A percentile compares a stretch with the other conserved stretches of the same genome.
Conservation (phyloP, 1,140 invertebrate species). For the Aphelinus certus region DNA sequence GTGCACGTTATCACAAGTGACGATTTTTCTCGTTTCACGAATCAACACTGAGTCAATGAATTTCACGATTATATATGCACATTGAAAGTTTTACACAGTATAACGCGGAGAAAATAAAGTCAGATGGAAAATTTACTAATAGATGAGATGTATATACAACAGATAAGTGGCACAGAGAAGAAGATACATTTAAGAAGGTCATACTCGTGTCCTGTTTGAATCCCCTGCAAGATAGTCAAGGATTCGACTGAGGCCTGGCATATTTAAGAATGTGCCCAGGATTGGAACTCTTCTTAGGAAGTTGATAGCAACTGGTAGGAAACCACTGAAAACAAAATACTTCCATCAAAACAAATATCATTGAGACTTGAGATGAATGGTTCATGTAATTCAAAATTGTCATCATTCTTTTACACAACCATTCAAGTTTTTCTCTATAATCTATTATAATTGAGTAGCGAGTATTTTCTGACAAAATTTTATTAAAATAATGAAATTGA, state of each 20-base stretch:
- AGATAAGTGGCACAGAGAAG: constrained; percentile 37
- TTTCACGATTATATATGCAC: constrained; percentile 8
- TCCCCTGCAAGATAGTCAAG: constrained; percentile 71
- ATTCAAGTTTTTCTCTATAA: no score
- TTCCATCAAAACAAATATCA: no score
- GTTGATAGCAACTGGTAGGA: constrained; percentile 89
- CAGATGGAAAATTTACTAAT: background rate
- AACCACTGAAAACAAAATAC: constrained; percentile 71
- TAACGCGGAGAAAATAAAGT: background rate
- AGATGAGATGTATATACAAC: constrained; percentile 54
- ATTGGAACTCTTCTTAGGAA: constrained; percentile 84
- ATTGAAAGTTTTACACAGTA: constrained; percentile 14
- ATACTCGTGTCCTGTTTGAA: constrained; percentile 72
- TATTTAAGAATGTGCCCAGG: constrained; percentile 77
- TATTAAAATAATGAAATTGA: no score
- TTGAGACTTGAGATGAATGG: no score
- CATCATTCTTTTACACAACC: no score
- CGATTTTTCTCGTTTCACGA: constrained; percentile 12
- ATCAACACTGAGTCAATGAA: constrained; percentile 13
- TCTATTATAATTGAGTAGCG: no score
- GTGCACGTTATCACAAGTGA: background rate
- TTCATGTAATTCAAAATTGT: no score
- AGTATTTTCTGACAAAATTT: no score
- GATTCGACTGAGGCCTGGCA: constrained; percentile 76
- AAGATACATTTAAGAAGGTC: constrained; percentile 54